phyloP scores from a whole-genome alignment of 2,888 invertebrate genomes.

The Camponotus fellah region DNA sequence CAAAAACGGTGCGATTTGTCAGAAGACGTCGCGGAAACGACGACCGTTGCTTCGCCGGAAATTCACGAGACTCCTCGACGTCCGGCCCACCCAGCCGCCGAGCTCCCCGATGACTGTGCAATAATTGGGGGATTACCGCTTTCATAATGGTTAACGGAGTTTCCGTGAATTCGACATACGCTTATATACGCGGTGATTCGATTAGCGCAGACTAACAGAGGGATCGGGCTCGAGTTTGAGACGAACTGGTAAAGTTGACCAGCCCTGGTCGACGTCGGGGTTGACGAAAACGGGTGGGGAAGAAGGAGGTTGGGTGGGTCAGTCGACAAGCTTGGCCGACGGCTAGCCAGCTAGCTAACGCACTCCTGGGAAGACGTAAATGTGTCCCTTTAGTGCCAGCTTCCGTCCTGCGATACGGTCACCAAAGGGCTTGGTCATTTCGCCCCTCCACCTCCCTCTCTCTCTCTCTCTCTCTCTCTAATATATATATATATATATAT shows the following conservation, averaged over 20 bases:
- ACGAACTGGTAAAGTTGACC: conserved; percentile 67
- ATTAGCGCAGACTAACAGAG: conserved; percentile 69
- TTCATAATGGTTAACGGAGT: conserved; percentile 55
- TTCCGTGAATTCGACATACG: conserved; percentile 67
- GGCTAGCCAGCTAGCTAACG: conserved; percentile 73
- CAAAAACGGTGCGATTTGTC: background rate
- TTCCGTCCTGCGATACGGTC: conserved; percentile 70
- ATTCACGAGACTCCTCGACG: conserved; percentile 29
- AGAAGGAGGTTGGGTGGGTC: conserved; percentile 15
- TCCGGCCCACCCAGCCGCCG: conserved; percentile 28
- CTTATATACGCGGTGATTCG: conserved; percentile 65
- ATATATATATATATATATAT: too few species aligned
- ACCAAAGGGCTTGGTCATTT: conserved; percentile 51
- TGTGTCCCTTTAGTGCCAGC: conserved; percentile 78
- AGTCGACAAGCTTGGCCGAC: conserved; percentile 69
- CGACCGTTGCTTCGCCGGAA: conserved; percentile 27
- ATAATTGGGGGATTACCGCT: conserved; percentile 54
- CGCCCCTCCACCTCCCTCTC: conserved; percentile 11
- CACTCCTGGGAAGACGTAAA: conserved; percentile 75
- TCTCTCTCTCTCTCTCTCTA: conserved; percentile 57
- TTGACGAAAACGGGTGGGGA: conserved; percentile 29
- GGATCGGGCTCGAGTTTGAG: conserved; percentile 65
- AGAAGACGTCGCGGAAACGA: conserved; percentile 22
- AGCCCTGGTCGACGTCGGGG: conserved; percentile 29
- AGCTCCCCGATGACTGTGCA: conserved; percentile 45